These are phyloP conservation scores for Salarias fasciatus DNA, from an alignment of 2,797 vertebrate species.

Conservation along the genomic window DNA sequence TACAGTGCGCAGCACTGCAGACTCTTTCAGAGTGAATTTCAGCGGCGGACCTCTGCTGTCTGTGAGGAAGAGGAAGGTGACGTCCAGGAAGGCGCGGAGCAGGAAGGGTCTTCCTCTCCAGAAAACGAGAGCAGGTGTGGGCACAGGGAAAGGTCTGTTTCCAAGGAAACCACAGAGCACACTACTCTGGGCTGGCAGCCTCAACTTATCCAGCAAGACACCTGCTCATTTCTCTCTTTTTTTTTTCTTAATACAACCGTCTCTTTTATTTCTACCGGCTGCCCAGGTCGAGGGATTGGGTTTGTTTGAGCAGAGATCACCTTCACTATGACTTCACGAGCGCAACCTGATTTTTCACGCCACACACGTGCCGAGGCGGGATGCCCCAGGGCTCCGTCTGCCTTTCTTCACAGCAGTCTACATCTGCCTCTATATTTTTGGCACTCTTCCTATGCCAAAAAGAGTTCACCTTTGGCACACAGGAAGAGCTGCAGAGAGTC, in stretches of 20 bases:
- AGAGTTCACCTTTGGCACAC: conserved; percentile 5
- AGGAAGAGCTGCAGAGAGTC: not conserved
- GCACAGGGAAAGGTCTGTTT: conserved; percentile 55
- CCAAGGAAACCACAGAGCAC: conserved; percentile 56
- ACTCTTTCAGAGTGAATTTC: conserved; percentile 4
- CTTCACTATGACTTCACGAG: not conserved
- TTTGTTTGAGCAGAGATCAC: conserved; percentile 27
- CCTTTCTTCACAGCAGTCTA: conserved; percentile 7
- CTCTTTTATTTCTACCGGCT: conserved; percentile 35
- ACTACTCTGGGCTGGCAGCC: conserved; percentile 34
- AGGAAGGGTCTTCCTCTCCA: conserved; percentile 31
- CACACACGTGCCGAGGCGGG: not conserved
- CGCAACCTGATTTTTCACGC: not conserved
- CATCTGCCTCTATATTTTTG: conserved; percentile 1
- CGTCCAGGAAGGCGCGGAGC: conserved; percentile 21
- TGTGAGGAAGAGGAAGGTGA: conserved; percentile 3
- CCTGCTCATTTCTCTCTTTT: conserved; percentile 9
- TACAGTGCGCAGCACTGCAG: not conserved
- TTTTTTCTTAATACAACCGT: conserved; percentile 6
- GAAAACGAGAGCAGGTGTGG: conserved; percentile 47
- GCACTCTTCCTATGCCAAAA: conserved; percentile 1
- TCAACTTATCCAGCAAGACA: conserved; percentile 46
- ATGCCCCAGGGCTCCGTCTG: conserved; percentile 17
- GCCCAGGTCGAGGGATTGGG: conserved; percentile 3
- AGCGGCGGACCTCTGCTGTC: conserved; percentile 22